phyloP scores from a whole-genome alignment of 2,888 invertebrate genomes.

The Perizoma affinitatum region DNA sequence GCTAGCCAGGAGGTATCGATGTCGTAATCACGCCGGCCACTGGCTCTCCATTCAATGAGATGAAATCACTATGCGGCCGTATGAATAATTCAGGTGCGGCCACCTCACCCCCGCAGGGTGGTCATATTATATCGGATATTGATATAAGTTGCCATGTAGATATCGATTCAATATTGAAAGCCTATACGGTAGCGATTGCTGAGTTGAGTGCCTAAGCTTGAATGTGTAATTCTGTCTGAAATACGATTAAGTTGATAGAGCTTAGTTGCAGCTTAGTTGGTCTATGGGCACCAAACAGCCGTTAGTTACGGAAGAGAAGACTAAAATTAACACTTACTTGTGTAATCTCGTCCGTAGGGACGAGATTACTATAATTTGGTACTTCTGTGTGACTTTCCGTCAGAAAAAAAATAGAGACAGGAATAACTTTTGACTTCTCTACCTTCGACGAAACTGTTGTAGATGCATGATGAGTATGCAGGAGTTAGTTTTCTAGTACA shows the following conservation, averaged over 20 bases:
- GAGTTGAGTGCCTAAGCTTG: constrained; percentile 26
- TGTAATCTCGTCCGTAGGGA: no score
- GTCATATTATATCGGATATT: constrained; percentile 48
- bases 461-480: no score
- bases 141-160: constrained; percentile 59
- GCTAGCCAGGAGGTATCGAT: constrained; percentile 67
- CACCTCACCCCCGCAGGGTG: constrained; percentile 46
- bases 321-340: no score
- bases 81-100: constrained; percentile 82
- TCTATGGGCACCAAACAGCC: no score
- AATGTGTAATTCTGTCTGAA: constrained; percentile 10
- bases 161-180: constrained; percentile 25
- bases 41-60: constrained; percentile 78
- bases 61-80: constrained; percentile 82
- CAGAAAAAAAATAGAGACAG: no score
- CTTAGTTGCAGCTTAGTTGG: no score
- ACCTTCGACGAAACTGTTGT: no score
- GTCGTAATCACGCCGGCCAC: constrained; percentile 76
- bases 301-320: no score
- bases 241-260: not conserved
- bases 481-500: no score
- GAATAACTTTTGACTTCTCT: no score
- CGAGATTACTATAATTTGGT: no score
- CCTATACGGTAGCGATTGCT: constrained; percentile 22
- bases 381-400: no score